Percentiles rank a stretch among this genome's conserved stretches.
These are phyloP conservation scores for Pangasius larnaudii DNA, from an alignment of 2,797 vertebrate species.

Conservation along the genomic window DNA sequence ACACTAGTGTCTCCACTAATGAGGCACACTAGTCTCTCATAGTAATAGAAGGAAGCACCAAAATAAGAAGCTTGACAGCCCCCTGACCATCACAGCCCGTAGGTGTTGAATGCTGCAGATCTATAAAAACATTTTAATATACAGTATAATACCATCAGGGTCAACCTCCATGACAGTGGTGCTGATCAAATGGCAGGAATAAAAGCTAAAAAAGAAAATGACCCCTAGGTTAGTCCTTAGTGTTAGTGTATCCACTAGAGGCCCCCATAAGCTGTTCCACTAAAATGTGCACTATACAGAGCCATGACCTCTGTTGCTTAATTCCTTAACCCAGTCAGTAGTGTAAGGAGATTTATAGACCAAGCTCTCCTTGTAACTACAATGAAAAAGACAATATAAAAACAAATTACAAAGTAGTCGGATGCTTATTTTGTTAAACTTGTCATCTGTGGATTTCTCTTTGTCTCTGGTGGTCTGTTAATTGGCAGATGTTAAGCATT, in stretches of 20 bases:
- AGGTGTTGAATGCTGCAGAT: not conserved
- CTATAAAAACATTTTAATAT: not conserved
- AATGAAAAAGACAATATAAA: not conserved
- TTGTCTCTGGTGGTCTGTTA: not conserved
- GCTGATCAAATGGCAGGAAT: not conserved
- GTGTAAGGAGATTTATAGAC: not conserved
- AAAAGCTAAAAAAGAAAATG: not conserved
- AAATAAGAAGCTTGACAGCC: slow-evolving; percentile 15
- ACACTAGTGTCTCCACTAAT: slow-evolving; percentile 2
- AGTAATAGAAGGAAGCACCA: not conserved
- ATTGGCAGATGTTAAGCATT: not conserved
- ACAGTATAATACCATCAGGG: not conserved
- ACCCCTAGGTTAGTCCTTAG: not conserved
- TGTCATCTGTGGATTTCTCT: not conserved
- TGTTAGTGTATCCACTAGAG: slow-evolving; percentile 59
- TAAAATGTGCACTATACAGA: not conserved
- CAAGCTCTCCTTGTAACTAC: not conserved
- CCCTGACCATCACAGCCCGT: not conserved
- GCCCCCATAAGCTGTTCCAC: slow-evolving; percentile 59
- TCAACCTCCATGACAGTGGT: not conserved
- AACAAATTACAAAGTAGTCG: not conserved
- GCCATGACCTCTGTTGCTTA: not conserved
- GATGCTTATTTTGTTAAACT: not conserved
- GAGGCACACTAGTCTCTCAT: slow-evolving; percentile 3
- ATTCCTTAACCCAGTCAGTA: not conserved